A percentile compares a stretch with the other conserved stretches of the same genome.
phyloP scores from a whole-genome alignment of 2,888 invertebrate species.

The Torymus tubicola region DNA sequence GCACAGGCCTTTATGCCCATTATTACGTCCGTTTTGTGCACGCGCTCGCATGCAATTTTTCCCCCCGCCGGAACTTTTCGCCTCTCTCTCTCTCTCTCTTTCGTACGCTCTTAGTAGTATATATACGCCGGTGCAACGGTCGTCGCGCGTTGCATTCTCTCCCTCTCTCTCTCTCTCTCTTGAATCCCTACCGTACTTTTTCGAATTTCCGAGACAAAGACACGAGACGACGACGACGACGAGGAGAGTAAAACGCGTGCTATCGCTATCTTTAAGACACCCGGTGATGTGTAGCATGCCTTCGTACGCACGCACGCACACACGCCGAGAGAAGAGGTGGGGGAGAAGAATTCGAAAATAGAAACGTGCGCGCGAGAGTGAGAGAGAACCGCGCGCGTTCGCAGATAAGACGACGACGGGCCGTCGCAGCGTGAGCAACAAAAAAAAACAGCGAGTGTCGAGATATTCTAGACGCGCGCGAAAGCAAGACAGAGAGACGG shows the following conservation, averaged over 20 bases:
- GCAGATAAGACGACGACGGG: constrained; percentile 27
- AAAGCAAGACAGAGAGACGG: background rate
- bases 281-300: background rate
- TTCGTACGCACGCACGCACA: background rate
- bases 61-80: constrained; percentile 8
- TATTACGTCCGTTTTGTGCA: constrained; percentile 32
- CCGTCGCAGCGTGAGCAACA: background rate
- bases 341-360: constrained; percentile 43
- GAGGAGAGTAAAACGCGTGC: background rate
- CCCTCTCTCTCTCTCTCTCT: background rate
- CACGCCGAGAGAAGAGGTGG: background rate
- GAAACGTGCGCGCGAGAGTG: constrained; percentile 31
- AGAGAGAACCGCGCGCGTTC: too few species aligned
- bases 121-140: background rate
- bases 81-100: background rate
- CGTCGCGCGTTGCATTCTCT: constrained; percentile 2
- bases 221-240: background rate
- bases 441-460: too few species aligned
- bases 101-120: background rate
- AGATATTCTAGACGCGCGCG: too few species aligned
- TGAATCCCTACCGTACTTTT: too few species aligned
- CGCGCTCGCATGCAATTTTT: constrained; percentile 17
- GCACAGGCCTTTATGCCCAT: constrained; percentile 43
- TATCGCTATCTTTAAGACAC: constrained; percentile 32
- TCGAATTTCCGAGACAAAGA: constrained; percentile 8